Base-by-base conservation (phyloP, 2,113 vertebrate genomes). In the Microcebus lehilahytsara region DNA sequence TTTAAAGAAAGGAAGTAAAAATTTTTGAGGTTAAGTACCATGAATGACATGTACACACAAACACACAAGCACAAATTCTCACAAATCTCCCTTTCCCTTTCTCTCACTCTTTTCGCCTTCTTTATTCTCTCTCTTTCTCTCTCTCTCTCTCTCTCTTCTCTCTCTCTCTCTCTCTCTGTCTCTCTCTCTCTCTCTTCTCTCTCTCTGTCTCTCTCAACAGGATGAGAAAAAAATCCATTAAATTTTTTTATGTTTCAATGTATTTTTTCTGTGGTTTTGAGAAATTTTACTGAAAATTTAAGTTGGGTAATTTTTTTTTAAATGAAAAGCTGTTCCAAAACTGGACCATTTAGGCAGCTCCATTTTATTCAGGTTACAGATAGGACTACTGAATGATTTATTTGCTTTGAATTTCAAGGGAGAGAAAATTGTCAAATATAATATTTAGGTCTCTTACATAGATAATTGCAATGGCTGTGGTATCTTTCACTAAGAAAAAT, bases 351-450 rank as follows among this genome's bases (percentile, higher is more conserved):
- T 56, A 88, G 62, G 10, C 3, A 81, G 49, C 19, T 78, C 42
- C 32, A 6, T 91, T 96, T 96, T 89, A 69, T 85, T 86, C 42
- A 83, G 37, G 9, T 94, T 88, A 42, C 20, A 85, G 12, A 53
- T 11, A 83, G 20, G 22, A 74, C 6, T 5, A 30, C 42, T 42
- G 42, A 77, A 10, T 40, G 23, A 34, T 5, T 85, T 32, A 75
- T 94, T 96, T 78, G n/a, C 74, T 86, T 22, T 92, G 23, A 96
- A 69, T 95, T 96, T 86, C 42, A 64, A 83, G 23, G 14, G 17
- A 94, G 34, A 90, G 51, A 49, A 53, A 4, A 60, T n/a, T 80
- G 14, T 72, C 27, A 25, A 85, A 16, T 46, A 20, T 71, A 56
- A 78, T 71, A 46, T 11, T 88, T 9, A 40, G 5, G 9, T 85